A percentile compares a stretch with the other conserved stretches of the same genome.
Conservation (phyloP, 1,140 invertebrate genomes). For the Laodelphax striatellus region DNA sequence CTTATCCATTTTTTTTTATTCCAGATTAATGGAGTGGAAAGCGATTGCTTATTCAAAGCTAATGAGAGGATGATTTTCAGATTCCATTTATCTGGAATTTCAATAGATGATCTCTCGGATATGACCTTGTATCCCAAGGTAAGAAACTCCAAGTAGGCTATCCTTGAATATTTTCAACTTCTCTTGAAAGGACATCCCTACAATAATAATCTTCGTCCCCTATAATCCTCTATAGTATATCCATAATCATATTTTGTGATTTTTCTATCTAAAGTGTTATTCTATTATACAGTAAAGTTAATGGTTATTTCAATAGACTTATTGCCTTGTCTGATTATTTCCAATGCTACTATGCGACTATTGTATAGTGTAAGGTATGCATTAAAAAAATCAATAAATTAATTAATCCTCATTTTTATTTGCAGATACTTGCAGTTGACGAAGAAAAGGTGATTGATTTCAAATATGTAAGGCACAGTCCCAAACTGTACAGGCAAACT, state of each 20-base stretch:
- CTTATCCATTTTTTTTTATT: not conserved
- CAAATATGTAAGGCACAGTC: conserved; percentile 58
- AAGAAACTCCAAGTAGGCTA: conserved; percentile 20
- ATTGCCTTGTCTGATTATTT: too few species aligned
- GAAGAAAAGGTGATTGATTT: conserved; percentile 66
- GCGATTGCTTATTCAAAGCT: conserved; percentile 62
- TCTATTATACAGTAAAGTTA: too few species aligned
- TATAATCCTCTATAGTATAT: too few species aligned
- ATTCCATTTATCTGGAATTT: conserved; percentile 49
- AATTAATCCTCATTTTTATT: not conserved
- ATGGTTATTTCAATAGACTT: too few species aligned
- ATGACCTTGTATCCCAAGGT: conserved; percentile 69
- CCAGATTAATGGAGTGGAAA: conserved; percentile 45
- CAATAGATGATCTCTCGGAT: conserved; percentile 59
- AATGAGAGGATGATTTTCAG: conserved; percentile 65
- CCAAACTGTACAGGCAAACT: conserved; percentile 38
- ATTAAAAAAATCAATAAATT: too few species aligned
- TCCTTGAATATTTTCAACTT: too few species aligned
- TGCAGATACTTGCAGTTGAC: conserved; percentile 33
- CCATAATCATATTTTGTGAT: too few species aligned
- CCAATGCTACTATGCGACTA: too few species aligned
- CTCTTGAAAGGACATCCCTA: too few species aligned
- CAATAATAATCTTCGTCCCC: too few species aligned
- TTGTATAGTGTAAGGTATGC: too few species aligned
- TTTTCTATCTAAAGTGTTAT: too few species aligned